Base-by-base conservation (phyloP, 1,140 invertebrate genomes). In the Drosophila pseudoobscura region DNA sequence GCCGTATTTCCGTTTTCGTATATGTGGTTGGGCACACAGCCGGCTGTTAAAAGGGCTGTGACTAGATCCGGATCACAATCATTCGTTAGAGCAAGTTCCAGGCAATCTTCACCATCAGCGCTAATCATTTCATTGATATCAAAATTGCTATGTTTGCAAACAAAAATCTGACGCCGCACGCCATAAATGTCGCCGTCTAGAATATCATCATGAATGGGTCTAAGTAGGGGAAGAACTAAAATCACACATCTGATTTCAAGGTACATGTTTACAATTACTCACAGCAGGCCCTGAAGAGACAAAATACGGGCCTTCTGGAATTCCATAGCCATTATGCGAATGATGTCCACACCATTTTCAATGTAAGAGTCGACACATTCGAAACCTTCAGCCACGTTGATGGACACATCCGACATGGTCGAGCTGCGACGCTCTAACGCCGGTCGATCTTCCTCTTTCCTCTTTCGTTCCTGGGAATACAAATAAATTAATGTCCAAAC, bases 171-270 rank as follows among this genome's bases (percentile, higher is more conserved):
- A 1, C 77, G 66, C 89, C 56, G 0, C 3, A 26, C 24, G 53
- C 52, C 15, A 47, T 49, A 35, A 41, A 57, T 15, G 22, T 91
- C 73, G 6, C 60, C 57, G 1, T 24, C 26, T 11, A 87, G 44
- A 41, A 91, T 82, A 6, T 68, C 59, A 61, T 88, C 60, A n/a
- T 91, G 89, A 6, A 91, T 89, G 15, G 89, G 82, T 4, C 89
- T 91, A 15, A 44, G 20, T 0, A 31, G 8, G 8, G 31, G 31
- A 31, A 26, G 29, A 26, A 53, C 11, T 11, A 3, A 24, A 13
- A 17, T 11, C 9, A 49, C 20, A 49, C 49, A 6, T 20, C 8
- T 22, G 26, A 4, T 26, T 35, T 6, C 49, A 29, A 52, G 8
- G 0, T 17, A 17, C 11, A 39, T 15, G 17, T 51, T 50, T 20